Percentiles rank a stretch among this genome's conserved stretches.
Conservation (phyloP, 1,140 invertebrate genomes). For the Drosophila obscura region DNA sequence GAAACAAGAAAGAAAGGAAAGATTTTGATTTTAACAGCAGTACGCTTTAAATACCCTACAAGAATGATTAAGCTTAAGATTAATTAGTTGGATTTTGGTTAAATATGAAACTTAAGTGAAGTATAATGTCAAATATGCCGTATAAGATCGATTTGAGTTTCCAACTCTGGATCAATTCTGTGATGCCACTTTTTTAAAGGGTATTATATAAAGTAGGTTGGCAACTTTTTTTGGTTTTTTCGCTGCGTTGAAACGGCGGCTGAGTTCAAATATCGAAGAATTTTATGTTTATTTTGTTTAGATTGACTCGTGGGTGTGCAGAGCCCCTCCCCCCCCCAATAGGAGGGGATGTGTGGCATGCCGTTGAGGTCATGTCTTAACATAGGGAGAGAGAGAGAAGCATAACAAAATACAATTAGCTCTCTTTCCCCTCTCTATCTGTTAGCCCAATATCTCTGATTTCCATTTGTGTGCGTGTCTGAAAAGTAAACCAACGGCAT, state of each 20-base stretch:
- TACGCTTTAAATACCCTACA: too few species aligned
- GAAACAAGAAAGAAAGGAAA: constrained; percentile 2
- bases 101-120: too few species aligned
- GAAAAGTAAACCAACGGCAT: constrained; percentile 67
- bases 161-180: too few species aligned
- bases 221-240: constrained; percentile 21
- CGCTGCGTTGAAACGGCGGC: constrained; percentile 10
- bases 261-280: constrained; percentile 43
- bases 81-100: too few species aligned
- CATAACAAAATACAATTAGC: constrained; percentile 1
- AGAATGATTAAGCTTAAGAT: too few species aligned
- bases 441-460: constrained; percentile 12
- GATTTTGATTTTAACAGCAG: too few species aligned
- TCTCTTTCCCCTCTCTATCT: background rate
- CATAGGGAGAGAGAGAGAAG: constrained; percentile 20
- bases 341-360: constrained; percentile 6
- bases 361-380: constrained; percentile 54
- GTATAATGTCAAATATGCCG: too few species aligned
- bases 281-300: constrained; percentile 52
- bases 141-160: too few species aligned
- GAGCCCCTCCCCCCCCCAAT: too few species aligned
- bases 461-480: constrained; percentile 27
- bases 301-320: constrained; percentile 49
- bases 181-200: too few species aligned
- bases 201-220: constrained; percentile 37